Evolutionary conservation across 92 coral and sea anemone genomes (phyloP).

Genomic region (Ricordea florida): DNA sequence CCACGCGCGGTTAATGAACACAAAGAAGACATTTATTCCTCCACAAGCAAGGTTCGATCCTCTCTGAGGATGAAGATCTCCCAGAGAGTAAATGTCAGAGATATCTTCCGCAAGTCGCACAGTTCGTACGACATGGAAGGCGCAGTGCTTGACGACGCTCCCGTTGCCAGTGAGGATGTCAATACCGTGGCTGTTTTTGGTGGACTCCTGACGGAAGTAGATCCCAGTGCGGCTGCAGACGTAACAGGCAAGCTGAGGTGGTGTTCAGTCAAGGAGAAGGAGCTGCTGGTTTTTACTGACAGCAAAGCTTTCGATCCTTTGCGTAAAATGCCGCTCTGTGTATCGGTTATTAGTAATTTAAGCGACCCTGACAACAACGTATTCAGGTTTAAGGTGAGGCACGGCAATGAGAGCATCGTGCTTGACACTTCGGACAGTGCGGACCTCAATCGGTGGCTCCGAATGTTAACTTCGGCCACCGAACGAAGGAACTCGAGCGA

Average conservation of each 20-base stretch:
- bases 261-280: slow-evolving; percentile 75
- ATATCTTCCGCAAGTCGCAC: slow-evolving; percentile 77
- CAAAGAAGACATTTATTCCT: slow-evolving; percentile 62
- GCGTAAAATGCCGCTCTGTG: slow-evolving; percentile 62
- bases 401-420: slow-evolving; percentile 36
- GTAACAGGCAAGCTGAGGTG: slow-evolving; percentile 63
- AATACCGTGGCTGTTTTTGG: slow-evolving; percentile 73
- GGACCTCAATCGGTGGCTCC: slow-evolving; percentile 80
- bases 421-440: slow-evolving; percentile 58
- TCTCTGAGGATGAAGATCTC: slow-evolving; percentile 74
- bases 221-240: slow-evolving; percentile 43
- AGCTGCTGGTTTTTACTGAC: slow-evolving; percentile 68
- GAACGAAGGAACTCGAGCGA: slow-evolving; percentile 53
- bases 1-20: slow-evolving; percentile 39
- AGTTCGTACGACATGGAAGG: slow-evolving; percentile 76
- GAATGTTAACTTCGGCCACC: slow-evolving; percentile 50
- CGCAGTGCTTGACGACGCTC: slow-evolving; percentile 29
- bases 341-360: slow-evolving; percentile 51
- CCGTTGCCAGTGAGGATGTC: slow-evolving; percentile 50
- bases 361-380: slow-evolving; percentile 59
- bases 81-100: slow-evolving; percentile 78
- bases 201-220: slow-evolving; percentile 71
- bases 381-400: slow-evolving; percentile 69
- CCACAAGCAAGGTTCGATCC: slow-evolving; percentile 64
- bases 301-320: slow-evolving; percentile 67